Percentiles rank a stretch among this genome's conserved stretches.
Conservation (phyloP, 2,888 invertebrate genomes). For the Serrognathus titanus region DNA sequence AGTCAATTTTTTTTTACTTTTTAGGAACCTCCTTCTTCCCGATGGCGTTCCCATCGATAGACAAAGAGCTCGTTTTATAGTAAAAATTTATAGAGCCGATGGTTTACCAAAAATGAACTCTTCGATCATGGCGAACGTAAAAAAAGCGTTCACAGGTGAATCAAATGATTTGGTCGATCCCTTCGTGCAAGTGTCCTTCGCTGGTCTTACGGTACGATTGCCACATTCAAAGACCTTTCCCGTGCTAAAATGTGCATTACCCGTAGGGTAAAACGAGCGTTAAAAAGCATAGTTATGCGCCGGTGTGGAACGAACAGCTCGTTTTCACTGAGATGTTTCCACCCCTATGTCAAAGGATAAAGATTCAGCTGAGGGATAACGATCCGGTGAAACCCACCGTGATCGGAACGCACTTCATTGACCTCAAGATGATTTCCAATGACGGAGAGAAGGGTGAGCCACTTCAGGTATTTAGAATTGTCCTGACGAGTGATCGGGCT, state of each 20-base stretch:
- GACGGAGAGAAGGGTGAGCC: slow-evolving; percentile 80
- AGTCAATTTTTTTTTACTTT: no score
- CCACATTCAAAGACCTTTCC: neutral
- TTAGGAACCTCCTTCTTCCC: slow-evolving; percentile 84
- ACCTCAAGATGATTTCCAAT: slow-evolving; percentile 80
- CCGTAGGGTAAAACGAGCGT: slow-evolving; percentile 77
- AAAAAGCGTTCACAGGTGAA: slow-evolving; percentile 85
- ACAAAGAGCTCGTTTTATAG: slow-evolving; percentile 77
- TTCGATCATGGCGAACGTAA: slow-evolving; percentile 83
- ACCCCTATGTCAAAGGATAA: slow-evolving; percentile 83
- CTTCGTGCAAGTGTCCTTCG: slow-evolving; percentile 85
- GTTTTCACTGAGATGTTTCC: slow-evolving; percentile 94
- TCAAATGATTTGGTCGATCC: slow-evolving; percentile 85
- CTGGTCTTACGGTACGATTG: slow-evolving; percentile 72
- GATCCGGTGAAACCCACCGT: slow-evolving; percentile 82
- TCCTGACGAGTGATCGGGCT: slow-evolving; percentile 29
- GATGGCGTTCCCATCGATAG: slow-evolving; percentile 84
- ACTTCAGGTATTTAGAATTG: slow-evolving; percentile 26
- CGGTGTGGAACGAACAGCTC: slow-evolving; percentile 88
- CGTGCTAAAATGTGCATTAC: neutral
- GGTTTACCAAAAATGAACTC: slow-evolving; percentile 91
- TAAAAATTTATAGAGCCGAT: slow-evolving; percentile 81
- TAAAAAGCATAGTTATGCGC: slow-evolving; percentile 76
- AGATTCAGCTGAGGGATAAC: slow-evolving; percentile 80
- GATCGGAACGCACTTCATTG: slow-evolving; percentile 88